A percentile compares a stretch with the other conserved stretches of the same genome.
Conservation (phyloP, 2,113 vertebrate genomes). For the Xenopus laevis region DNA sequence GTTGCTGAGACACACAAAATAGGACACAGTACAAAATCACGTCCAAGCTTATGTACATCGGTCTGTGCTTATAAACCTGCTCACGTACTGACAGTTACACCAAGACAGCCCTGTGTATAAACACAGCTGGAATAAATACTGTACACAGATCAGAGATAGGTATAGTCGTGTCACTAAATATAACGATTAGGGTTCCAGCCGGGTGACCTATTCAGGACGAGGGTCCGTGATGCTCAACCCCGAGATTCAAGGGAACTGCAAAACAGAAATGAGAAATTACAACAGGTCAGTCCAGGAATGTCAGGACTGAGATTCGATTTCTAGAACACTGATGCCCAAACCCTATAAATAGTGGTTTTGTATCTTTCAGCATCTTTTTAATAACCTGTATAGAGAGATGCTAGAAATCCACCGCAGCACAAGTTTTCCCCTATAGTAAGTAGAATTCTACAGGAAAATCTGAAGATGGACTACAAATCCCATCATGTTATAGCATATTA, state of each 20-base stretch:
- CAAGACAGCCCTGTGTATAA: neutral
- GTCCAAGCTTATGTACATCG: neutral
- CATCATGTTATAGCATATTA: too few species aligned
- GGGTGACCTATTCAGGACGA: neutral
- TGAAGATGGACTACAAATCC: too few species aligned
- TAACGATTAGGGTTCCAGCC: neutral
- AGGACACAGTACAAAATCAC: neutral
- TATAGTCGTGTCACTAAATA: constrained; percentile 24
- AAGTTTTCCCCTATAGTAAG: too few species aligned
- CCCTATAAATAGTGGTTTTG: too few species aligned
- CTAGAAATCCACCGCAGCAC: too few species aligned
- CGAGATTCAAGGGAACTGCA: constrained; percentile 35
- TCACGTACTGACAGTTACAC: neutral
- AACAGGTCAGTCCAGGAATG: too few species aligned
- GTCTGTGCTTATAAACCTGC: neutral
- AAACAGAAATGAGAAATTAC: neutral
- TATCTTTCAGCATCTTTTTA: too few species aligned
- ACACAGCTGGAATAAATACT: constrained; percentile 34
- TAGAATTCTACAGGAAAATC: too few species aligned
- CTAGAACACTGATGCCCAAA: too few species aligned
- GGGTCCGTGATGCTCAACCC: neutral
- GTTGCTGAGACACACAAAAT: neutral
- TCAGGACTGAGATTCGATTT: too few species aligned
- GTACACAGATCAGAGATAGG: constrained; percentile 26
- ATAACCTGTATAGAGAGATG: too few species aligned